Evolutionary conservation across 2,888 invertebrate genomes (phyloP).

Genomic region (Osmoderma eremita): DNA sequence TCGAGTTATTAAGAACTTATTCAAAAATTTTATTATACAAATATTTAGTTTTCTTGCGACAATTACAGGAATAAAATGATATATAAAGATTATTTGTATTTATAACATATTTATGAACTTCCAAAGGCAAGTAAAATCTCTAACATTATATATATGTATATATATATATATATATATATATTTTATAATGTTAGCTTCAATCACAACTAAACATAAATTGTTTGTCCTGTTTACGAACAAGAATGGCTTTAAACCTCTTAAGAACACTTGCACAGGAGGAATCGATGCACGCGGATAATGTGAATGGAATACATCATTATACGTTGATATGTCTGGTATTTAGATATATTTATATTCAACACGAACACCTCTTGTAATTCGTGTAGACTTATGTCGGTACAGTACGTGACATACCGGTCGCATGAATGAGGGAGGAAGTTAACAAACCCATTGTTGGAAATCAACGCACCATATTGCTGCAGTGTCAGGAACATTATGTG

Average conservation of each 20-base stretch:
- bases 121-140: too few relatives aligned
- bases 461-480: not conserved
- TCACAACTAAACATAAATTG: too few relatives aligned
- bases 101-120: too few relatives aligned
- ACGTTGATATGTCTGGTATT: constrained; percentile 35
- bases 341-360: constrained; percentile 35
- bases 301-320: constrained; percentile 26
- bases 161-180: too few relatives aligned
- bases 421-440: constrained; percentile 39
- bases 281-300: constrained; percentile 3
- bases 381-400: constrained; percentile 38
- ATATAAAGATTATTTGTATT: too few relatives aligned
- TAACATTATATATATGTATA: too few relatives aligned
- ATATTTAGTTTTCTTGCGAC: too few relatives aligned
- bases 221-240: too few relatives aligned
- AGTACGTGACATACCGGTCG: constrained; percentile 34
- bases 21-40: too few relatives aligned
- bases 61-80: too few relatives aligned
- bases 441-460: constrained; percentile 31
- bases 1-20: too few relatives aligned
- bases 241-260: not conserved
- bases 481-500: constrained; percentile 3
- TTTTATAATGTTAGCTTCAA: too few relatives aligned
- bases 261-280: not conserved
- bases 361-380: constrained; percentile 31